These are phyloP conservation scores for Drosophila ercepeae DNA, from an alignment of 1,140 invertebrate genomes.

Conservation along the genomic window DNA sequence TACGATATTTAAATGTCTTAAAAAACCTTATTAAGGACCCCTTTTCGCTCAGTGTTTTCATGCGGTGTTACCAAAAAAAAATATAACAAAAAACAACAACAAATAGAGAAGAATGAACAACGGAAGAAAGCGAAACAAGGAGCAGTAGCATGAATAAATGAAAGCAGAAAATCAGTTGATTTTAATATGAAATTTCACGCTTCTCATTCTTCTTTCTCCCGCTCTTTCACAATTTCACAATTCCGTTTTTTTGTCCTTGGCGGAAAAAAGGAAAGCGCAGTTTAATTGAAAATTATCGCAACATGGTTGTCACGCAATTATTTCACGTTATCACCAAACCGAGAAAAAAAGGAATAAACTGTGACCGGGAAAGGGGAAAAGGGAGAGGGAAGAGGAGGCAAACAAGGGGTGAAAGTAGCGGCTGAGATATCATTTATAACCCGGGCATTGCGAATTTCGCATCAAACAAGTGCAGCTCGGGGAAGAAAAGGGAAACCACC, in stretches of 20 bases:
- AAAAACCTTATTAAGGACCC: not conserved
- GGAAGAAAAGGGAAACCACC: not conserved
- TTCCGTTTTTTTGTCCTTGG: not conserved
- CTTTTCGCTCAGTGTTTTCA: constrained; percentile 33
- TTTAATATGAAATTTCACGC: constrained; percentile 82
- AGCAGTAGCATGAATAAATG: constrained; percentile 74
- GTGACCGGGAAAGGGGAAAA: not conserved
- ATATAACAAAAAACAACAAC: not conserved
- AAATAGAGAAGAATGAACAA: constrained; percentile 34
- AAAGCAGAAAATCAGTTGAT: constrained; percentile 81
- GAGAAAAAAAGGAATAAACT: not conserved
- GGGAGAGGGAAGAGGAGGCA: not conserved
- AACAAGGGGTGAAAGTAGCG: constrained; percentile 14
- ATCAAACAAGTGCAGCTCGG: constrained; percentile 62
- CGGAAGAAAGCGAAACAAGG: constrained; percentile 19
- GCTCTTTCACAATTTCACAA: not conserved
- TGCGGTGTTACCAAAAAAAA: constrained; percentile 44
- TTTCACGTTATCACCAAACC: constrained; percentile 77
- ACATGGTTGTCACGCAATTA: constrained; percentile 83
- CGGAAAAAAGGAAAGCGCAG: constrained; percentile 61
- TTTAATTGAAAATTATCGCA: constrained; percentile 84
- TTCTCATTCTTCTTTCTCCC: constrained; percentile 19
- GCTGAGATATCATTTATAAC: constrained; percentile 62
- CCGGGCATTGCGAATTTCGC: constrained; percentile 63
- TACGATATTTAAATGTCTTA: too few species aligned